Base-by-base conservation (phyloP, 2,888 invertebrate species). In the Desoria tigrina region DNA sequence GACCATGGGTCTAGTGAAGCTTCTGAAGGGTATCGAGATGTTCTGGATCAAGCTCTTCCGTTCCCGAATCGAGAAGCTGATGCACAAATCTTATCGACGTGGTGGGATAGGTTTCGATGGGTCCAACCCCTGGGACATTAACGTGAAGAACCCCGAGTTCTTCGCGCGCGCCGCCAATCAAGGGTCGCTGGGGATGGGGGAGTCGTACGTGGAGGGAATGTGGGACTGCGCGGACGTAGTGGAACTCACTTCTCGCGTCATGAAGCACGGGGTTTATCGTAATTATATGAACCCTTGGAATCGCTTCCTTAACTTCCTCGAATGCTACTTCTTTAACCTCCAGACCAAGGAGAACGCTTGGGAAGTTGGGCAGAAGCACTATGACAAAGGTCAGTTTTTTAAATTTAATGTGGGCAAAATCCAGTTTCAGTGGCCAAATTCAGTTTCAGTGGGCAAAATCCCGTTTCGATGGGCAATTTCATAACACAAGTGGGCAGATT, bases 141-240 rank as follows among this genome's bases (percentile, higher is more conserved):
- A 60, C 23, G 65, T 68, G 21, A 59, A 63, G 37, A 60, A 65
- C 24, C 54, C 56, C 14, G 65, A 62, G 1, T 68, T 68, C 21
- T 68, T 37, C 42, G 42, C 59, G 0, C 21, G 60, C 7, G 65
- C 59, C 1, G 56, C 54, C 27, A 65, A 59, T 37, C 37, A 55
- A 16, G 58, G 60, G 3, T 32, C 63, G 11, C 18, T 65, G 21
- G 65, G 65, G 14, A 18, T 65, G 4, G 65, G 65, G 9, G 68
- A 68, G 32, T 37, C 37, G 14, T 68, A 68, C 53, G 59, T 65
- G 54, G 65, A 68, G 4, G 62, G 63, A 1, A 45, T 63, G 50
- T 68, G 68, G 68, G 62, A 62, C 21, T 49, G 60, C 49, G 64
- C 66, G 11, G 66, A 69, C 24, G 45, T 69, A 57, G 61, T 61